Conservation (phyloP, 1,140 invertebrate genomes). For the Neuroterus valhalla region DNA sequence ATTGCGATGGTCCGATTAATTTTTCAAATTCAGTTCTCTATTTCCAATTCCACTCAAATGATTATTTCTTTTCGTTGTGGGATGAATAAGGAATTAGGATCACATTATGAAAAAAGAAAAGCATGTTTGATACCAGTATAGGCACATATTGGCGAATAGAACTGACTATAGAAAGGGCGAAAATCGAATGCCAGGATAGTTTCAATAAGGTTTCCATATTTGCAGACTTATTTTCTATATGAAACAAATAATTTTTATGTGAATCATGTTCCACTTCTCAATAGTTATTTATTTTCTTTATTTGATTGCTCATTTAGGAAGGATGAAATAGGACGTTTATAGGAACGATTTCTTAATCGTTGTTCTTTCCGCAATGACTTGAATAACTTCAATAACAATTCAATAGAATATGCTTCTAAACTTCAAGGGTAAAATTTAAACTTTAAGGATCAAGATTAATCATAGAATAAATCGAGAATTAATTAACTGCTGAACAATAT, state of each 20-base stretch:
- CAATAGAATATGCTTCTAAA: slow-evolving; percentile 14
- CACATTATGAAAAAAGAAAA: neutral
- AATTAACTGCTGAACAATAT: too few species aligned
- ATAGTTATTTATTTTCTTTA: slow-evolving; percentile 12
- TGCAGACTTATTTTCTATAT: slow-evolving; percentile 41
- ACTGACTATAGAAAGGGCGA: slow-evolving; percentile 42
- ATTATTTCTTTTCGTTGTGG: neutral
- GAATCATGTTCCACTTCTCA: slow-evolving; percentile 14
- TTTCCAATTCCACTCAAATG: neutral
- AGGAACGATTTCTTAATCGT: neutral
- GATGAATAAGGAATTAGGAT: neutral
- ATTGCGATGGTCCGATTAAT: too few species aligned
- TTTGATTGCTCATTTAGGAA: slow-evolving; percentile 2
- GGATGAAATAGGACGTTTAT: slow-evolving; percentile 25
- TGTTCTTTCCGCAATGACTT: neutral
- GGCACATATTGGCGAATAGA: slow-evolving; percentile 51
- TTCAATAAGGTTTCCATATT: slow-evolving; percentile 46
- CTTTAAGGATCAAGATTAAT: neutral
- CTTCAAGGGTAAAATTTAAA: neutral
- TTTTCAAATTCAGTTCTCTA: too few species aligned
- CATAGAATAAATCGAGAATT: neutral
- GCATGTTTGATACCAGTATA: slow-evolving; percentile 39
- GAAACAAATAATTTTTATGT: slow-evolving; percentile 7
- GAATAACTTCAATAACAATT: slow-evolving; percentile 5
- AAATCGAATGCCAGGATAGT: slow-evolving; percentile 30